phyloP scores from a whole-genome alignment of 1,140 invertebrate species.

The Dryas iulia region DNA sequence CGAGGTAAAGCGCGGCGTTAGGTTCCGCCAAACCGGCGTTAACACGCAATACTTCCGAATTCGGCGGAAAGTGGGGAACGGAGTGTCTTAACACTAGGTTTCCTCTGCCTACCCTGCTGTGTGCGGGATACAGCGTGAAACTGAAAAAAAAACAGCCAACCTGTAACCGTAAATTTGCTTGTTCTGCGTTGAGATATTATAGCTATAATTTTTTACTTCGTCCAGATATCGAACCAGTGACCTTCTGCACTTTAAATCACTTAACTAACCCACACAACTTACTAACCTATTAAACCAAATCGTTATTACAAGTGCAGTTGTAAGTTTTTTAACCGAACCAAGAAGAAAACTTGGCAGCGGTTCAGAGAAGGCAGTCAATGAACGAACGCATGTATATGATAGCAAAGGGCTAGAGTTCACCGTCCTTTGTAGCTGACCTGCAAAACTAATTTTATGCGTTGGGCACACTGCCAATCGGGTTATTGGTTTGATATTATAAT shows the following conservation, averaged over 20 bases:
- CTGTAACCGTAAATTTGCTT: no score
- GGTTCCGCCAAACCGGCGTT: no score
- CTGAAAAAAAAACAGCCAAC: no score
- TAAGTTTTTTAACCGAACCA: neutral
- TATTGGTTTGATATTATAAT: neutral
- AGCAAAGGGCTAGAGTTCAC: neutral
- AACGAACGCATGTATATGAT: neutral
- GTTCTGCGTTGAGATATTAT: no score
- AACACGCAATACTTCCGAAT: no score
- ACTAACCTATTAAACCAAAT: neutral
- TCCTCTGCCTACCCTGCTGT: no score
- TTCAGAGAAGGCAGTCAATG: neutral
- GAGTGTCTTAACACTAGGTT: no score
- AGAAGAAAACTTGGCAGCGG: neutral
- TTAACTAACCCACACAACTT: neutral
- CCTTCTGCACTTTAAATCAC: no score
- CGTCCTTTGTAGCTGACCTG: neutral
- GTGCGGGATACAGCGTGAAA: no score
- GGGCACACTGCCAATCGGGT: neutral
- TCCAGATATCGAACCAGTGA: neutral
- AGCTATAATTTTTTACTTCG: no score
- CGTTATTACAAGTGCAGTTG: neutral
- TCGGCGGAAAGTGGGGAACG: no score
- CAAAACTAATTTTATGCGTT: conserved; percentile 1
- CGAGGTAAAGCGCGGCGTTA: no score